phyloP scores from a whole-genome alignment of 2,797 vertebrate genomes.

The Silurus aristotelis region DNA sequence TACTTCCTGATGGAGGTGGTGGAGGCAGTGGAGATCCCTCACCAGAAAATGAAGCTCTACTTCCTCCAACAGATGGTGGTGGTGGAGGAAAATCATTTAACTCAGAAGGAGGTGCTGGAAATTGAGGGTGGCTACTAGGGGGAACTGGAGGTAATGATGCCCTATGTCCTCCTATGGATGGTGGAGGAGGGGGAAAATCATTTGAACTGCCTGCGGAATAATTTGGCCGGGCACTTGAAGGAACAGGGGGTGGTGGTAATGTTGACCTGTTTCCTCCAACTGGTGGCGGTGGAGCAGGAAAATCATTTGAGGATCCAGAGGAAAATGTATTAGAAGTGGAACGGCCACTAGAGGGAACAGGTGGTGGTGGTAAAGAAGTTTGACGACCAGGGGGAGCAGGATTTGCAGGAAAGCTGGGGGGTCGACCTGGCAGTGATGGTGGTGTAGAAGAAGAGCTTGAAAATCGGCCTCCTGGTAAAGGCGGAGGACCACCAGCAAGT shows the following conservation, averaged over 20 bases:
- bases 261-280: constrained; percentile 52
- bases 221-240: constrained; percentile 75
- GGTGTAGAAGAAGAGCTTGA: constrained; percentile 61
- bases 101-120: constrained; percentile 73
- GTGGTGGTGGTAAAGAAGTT: constrained; percentile 62
- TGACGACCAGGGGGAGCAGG: constrained; percentile 48
- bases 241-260: constrained; percentile 63
- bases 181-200: constrained; percentile 75
- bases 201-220: constrained; percentile 67
- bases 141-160: constrained; percentile 65
- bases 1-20: constrained; percentile 59
- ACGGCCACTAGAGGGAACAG: constrained; percentile 69
- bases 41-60: constrained; percentile 50
- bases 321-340: constrained; percentile 81
- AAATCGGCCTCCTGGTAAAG: constrained; percentile 70
- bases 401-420: constrained; percentile 55
- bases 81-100: constrained; percentile 72
- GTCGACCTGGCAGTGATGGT: constrained; percentile 67
- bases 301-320: constrained; percentile 58
- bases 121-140: constrained; percentile 72
- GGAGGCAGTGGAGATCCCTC: constrained; percentile 67
- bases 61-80: constrained; percentile 76
- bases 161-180: constrained; percentile 57
- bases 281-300: constrained; percentile 72
- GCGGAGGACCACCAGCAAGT: constrained; percentile 72